Percentiles rank a stretch among this genome's conserved stretches.
These are phyloP conservation scores for Drosophila littoralis DNA, from an alignment of 1,140 invertebrate species.

Conservation along the genomic window DNA sequence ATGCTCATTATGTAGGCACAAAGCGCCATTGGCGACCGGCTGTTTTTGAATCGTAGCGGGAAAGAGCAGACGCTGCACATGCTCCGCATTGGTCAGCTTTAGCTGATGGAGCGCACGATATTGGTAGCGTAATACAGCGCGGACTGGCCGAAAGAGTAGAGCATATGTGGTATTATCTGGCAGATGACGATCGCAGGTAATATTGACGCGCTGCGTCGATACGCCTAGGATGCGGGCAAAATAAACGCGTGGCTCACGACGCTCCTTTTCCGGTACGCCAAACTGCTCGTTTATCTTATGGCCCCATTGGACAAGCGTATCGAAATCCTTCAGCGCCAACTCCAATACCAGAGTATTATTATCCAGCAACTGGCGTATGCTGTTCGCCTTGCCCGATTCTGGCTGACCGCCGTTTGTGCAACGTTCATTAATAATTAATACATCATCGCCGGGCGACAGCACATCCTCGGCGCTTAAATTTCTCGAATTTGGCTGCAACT, in stretches of 20 bases:
- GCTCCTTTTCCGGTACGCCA: slow-evolving; percentile 49
- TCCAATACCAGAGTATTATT: slow-evolving; percentile 52
- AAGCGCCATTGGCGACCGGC: not conserved
- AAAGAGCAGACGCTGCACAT: slow-evolving; percentile 62
- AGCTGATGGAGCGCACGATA: slow-evolving; percentile 70
- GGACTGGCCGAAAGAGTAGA: slow-evolving; percentile 66
- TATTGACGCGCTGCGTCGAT: slow-evolving; percentile 62
- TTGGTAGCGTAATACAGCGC: slow-evolving; percentile 68
- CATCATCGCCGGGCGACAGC: slow-evolving; percentile 66
- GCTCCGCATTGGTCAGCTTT: slow-evolving; percentile 13
- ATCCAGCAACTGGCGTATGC: slow-evolving; percentile 54
- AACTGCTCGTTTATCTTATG: slow-evolving; percentile 44
- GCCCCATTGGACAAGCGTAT: slow-evolving; percentile 54
- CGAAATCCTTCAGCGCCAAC: slow-evolving; percentile 65
- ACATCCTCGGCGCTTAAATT: slow-evolving; percentile 61
- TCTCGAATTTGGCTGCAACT: slow-evolving; percentile 36
- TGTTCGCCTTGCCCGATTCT: slow-evolving; percentile 12
- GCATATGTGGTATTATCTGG: slow-evolving; percentile 59
- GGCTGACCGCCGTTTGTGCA: not conserved
- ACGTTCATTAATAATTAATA: slow-evolving; percentile 62
- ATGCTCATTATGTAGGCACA: slow-evolving; percentile 39
- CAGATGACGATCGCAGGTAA: slow-evolving; percentile 67
- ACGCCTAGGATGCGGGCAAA: slow-evolving; percentile 66
- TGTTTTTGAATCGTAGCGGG: slow-evolving; percentile 35
- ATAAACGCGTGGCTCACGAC: slow-evolving; percentile 55